Evolutionary conservation across 2,888 invertebrate species (phyloP), one percentile per base, ranked within the genome.

Genomic region (Cheilosia scutellata): DNA sequence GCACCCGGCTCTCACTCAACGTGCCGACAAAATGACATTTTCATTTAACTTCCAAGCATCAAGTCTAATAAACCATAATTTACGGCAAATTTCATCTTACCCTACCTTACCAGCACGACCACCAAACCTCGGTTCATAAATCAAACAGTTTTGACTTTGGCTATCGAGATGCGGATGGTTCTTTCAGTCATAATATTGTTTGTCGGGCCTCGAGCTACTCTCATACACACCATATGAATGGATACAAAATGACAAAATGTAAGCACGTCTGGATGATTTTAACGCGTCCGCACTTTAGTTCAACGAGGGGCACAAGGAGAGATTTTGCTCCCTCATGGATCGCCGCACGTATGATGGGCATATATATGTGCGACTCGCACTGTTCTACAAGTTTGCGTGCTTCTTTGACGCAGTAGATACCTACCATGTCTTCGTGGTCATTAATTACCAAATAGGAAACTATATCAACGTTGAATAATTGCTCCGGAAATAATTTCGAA

Each of bases 51-150:
- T 62, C 70, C 71, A 65, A 75, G 74, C 74, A 87, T 80, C 80
- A 75, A 83, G 58, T 79, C 87, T 83, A 79, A 83, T 79, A 83
- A 83, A 87, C 76, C 71, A 83, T 83, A 83, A 87, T 79, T 87
- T 87, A 87, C 83, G 83, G 77, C 66, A 86, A 82, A 86, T 76
- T 86, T 86, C 82, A 82, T 82, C 77, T 76, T 68, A 62, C 55
- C 68, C 74, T 68, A 68, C 72, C 78, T 78, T 72, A 78, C 53
- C 37, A 65, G 5, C 27, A 57, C n/a, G 13, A 53, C 77, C 70
- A 16, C 47, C 65, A 27, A 66, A 57, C 65, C 47, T 65, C 60
- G 63, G 70, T 80, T 75, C 84, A 75, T 79, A 79, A 79, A 75
- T 80, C 84, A 84, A 44, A 33, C 65, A 57, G 75, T 60, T 65